A percentile compares a stretch with the other conserved stretches of the same genome.
phyloP scores from a whole-genome alignment of 2,797 vertebrate genomes.

The Sebastolobus altivelis region DNA sequence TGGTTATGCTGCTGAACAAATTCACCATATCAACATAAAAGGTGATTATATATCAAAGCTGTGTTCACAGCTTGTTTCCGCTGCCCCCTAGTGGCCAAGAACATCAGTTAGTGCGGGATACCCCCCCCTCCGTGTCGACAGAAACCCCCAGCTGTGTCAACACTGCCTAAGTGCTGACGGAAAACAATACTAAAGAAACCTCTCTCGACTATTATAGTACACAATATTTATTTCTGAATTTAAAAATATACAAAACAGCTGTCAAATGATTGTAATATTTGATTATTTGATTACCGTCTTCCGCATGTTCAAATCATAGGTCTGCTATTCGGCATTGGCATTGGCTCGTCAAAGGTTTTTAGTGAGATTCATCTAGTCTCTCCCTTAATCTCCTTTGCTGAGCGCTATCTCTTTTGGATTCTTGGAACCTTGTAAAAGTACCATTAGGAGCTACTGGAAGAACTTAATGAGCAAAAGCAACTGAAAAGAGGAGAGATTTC shows the following conservation, averaged over 20 bases:
- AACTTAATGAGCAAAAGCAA: constrained; percentile 33
- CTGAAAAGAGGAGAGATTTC: constrained; percentile 13
- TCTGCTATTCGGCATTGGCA: neutral
- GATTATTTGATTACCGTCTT: neutral
- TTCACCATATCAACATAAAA: neutral
- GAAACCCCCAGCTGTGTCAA: neutral
- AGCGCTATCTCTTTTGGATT: constrained; percentile 18
- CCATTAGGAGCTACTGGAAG: neutral
- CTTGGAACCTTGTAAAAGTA: constrained; percentile 32
- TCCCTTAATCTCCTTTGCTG: constrained; percentile 26
- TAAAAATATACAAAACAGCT: neutral
- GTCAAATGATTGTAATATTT: neutral
- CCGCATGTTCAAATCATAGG: neutral
- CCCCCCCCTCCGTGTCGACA: neutral
- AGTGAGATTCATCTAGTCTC: constrained; percentile 14
- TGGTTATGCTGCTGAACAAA: neutral
- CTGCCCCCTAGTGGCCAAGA: neutral
- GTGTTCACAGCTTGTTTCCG: neutral
- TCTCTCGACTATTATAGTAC: neutral
- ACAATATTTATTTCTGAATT: neutral
- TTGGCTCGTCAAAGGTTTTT: constrained; percentile 19
- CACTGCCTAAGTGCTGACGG: neutral
- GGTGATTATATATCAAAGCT: neutral
- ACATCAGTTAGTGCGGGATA: neutral
- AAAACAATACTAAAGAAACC: neutral